These are phyloP conservation scores for Pogona vitticeps DNA, from an alignment of 2,113 vertebrate genomes.

Conservation along the genomic window DNA sequence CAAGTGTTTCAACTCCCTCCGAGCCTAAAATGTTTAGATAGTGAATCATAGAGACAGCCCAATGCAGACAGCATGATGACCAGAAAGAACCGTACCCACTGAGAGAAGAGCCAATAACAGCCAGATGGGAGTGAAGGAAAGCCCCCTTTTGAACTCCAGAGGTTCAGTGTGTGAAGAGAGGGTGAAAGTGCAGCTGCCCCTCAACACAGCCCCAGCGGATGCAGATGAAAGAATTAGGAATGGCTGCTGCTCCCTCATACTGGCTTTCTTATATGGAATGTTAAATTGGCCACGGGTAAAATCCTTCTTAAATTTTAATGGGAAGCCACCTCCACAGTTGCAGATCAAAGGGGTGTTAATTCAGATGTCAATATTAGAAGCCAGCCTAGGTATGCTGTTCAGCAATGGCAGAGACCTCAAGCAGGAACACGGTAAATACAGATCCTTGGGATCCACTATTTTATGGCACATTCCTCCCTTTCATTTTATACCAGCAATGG, in stretches of 20 bases:
- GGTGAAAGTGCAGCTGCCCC: not conserved
- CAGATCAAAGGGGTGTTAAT: rapidly evolving
- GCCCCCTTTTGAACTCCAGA: slow-evolving; percentile 7
- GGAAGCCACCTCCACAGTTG: slow-evolving; percentile 3
- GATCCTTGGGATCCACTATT: too few relatives aligned
- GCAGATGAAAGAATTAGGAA: not conserved
- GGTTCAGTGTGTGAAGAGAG: not conserved
- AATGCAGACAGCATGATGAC: slow-evolving; percentile 71
- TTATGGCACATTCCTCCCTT: not conserved
- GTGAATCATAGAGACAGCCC: slow-evolving; percentile 79
- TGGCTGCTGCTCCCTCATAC: not conserved
- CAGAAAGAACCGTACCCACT: slow-evolving; percentile 60
- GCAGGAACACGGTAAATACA: not conserved
- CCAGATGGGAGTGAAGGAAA: slow-evolving; percentile 30
- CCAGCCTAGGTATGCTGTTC: not conserved
- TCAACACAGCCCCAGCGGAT: not conserved
- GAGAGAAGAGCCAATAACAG: slow-evolving; percentile 33
- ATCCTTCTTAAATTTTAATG: not conserved
- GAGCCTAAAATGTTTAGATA: slow-evolving; percentile 91
- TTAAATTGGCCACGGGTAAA: not conserved
- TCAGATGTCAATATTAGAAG: slow-evolving; percentile 9
- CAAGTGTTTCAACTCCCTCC: slow-evolving; percentile 96
- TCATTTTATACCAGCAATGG: not conserved
- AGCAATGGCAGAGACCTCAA: not conserved
- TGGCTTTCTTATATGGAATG: not conserved